phyloP scores from a whole-genome alignment of 1,140 invertebrate species.

The Cyrtorhinus lividipennis region DNA sequence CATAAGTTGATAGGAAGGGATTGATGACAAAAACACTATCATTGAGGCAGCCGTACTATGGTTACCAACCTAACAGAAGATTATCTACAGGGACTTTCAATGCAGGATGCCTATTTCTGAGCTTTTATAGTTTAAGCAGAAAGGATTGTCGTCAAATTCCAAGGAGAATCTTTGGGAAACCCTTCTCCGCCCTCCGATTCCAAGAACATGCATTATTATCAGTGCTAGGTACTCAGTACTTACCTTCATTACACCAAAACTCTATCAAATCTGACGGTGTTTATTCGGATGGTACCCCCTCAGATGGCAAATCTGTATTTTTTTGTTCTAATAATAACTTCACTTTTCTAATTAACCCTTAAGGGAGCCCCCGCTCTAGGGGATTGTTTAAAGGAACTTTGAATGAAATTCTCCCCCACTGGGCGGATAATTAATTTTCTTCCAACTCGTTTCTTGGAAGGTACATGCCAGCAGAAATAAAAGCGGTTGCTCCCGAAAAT shows the following conservation, averaged over 20 bases:
- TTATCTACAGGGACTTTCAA: no score
- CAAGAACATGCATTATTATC: no score
- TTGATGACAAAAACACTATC: no score
- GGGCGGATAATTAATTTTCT: neutral
- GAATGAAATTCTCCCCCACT: neutral
- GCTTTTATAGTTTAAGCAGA: neutral
- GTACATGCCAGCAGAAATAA: neutral
- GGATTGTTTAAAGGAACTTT: slow-evolving; percentile 2
- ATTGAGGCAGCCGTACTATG: no score
- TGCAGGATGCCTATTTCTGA: no score
- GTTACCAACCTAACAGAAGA: no score
- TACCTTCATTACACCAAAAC: no score
- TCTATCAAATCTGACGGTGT: no score
- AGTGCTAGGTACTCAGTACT: neutral
- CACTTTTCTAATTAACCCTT: slow-evolving; percentile 1
- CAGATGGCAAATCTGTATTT: neutral
- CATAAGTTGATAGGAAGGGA: no score
- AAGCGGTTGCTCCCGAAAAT: neutral
- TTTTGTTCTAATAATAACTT: slow-evolving; percentile 1
- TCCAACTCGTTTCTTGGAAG: neutral
- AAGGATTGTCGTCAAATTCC: neutral
- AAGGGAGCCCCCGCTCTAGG: neutral
- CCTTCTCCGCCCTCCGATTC: no score
- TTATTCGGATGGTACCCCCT: neutral
- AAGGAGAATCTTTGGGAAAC: neutral